phyloP scores from a whole-genome alignment of 2,888 invertebrate genomes.

The Lottia scabra region DNA sequence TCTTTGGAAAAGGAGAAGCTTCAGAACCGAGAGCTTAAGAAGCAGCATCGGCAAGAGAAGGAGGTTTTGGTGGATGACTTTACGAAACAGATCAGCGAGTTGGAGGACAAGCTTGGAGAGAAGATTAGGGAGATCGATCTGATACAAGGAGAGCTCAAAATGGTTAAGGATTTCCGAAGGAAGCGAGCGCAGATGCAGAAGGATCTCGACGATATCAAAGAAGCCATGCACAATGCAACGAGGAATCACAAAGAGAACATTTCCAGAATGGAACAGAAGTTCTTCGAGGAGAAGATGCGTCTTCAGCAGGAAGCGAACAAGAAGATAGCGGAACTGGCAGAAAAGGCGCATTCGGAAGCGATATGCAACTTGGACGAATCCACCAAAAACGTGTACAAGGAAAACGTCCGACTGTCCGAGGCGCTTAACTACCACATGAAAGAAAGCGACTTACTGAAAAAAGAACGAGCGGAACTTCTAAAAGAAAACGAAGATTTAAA shows the following conservation, averaged over 20 bases:
- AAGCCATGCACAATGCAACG: constrained; percentile 64
- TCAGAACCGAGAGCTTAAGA: constrained; percentile 62
- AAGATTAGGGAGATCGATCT: constrained; percentile 64
- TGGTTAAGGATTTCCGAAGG: constrained; percentile 67
- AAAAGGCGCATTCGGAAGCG: constrained; percentile 68
- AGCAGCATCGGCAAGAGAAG: constrained; percentile 62
- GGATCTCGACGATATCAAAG: constrained; percentile 69
- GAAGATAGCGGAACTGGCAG: constrained; percentile 68
- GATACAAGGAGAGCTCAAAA: constrained; percentile 66
- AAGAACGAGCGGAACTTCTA: constrained; percentile 46
- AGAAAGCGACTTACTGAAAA: constrained; percentile 63
- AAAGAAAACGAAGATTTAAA: constrained; percentile 57
- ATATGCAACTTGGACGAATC: constrained; percentile 68
- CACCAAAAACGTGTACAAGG: constrained; percentile 69
- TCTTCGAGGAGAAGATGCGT: constrained; percentile 70
- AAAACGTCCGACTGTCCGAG: constrained; percentile 67
- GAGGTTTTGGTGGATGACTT: constrained; percentile 65
- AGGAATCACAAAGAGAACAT: constrained; percentile 65
- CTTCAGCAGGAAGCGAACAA: constrained; percentile 69
- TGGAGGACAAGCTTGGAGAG: constrained; percentile 62
- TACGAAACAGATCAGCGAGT: constrained; percentile 62
- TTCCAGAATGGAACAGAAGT: constrained; percentile 67
- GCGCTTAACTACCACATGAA: constrained; percentile 64
- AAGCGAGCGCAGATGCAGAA: constrained; percentile 68
- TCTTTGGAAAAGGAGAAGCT: constrained; percentile 63